Conservation (phyloP, 2,113 vertebrate genomes). For the Potamarius usumacintae region DNA sequence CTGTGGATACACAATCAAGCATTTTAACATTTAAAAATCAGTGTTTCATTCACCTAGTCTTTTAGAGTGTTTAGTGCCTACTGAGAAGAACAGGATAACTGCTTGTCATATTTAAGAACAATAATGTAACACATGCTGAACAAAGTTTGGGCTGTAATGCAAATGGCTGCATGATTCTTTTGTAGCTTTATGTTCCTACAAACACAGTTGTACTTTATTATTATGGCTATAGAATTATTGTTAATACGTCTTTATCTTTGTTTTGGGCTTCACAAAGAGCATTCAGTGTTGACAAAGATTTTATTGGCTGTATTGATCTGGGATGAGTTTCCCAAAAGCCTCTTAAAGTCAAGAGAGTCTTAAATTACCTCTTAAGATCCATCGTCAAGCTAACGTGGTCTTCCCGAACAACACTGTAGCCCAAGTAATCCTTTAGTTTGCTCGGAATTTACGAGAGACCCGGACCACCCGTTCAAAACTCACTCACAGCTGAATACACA, state of each 20-base stretch:
- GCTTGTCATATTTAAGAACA: not conserved
- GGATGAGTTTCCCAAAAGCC: too few species aligned
- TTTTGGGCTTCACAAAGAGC: not conserved
- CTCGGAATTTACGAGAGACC: too few species aligned
- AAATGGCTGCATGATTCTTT: not conserved
- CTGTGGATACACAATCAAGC: constrained; percentile 62
- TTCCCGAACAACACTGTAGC: too few species aligned
- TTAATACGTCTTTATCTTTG: not conserved
- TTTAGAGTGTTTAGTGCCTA: not conserved
- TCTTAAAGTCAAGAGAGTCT: too few species aligned
- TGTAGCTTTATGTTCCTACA: not conserved
- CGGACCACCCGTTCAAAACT: too few species aligned
- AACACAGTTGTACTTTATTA: not conserved
- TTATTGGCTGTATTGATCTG: not conserved
- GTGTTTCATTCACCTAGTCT: not conserved
- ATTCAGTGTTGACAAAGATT: not conserved
- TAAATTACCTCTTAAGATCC: too few species aligned
- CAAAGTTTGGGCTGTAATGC: not conserved
- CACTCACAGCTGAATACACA: too few species aligned
- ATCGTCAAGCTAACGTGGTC: too few species aligned
- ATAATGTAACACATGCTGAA: not conserved
- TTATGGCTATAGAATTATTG: not conserved
- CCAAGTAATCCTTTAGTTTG: too few species aligned
- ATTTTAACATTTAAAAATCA: not conserved
- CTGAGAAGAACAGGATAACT: not conserved